Percentiles rank a stretch among this genome's conserved stretches.
phyloP scores from a whole-genome alignment of 2,888 invertebrate species.

The Eulithis testata region DNA sequence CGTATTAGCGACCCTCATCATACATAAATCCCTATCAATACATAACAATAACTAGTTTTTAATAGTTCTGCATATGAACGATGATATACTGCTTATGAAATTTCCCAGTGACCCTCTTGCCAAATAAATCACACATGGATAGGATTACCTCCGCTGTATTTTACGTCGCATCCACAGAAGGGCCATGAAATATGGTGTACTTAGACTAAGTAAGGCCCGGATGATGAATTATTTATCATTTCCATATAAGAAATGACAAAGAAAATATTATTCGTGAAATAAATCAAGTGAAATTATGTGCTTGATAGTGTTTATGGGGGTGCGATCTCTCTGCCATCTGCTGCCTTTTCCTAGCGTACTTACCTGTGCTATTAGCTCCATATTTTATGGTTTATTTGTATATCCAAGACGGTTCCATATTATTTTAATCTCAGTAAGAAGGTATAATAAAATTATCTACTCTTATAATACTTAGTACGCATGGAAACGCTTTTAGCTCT shows the following conservation, averaged over 20 bases:
- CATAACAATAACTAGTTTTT: constrained; percentile 42
- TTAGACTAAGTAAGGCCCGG: constrained; percentile 78
- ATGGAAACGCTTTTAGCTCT: no score
- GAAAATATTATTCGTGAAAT: constrained; percentile 57
- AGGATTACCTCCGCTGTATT: constrained; percentile 80
- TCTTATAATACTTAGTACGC: no score
- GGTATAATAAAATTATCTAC: no score
- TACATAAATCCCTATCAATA: constrained; percentile 23
- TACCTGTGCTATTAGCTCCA: constrained; percentile 4
- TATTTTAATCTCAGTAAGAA: no score
- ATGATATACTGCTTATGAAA: constrained; percentile 74
- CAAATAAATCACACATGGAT: constrained; percentile 81
- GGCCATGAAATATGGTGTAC: constrained; percentile 79
- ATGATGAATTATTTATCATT: constrained; percentile 81
- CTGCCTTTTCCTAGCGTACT: constrained; percentile 9
- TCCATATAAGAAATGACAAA: constrained; percentile 65
- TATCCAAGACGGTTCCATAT: not conserved
- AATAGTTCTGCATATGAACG: constrained; percentile 64
- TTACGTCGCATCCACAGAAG: constrained; percentile 78
- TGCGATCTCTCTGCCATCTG: constrained; percentile 27
- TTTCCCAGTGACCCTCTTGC: constrained; percentile 75
- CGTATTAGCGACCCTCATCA: constrained; percentile 10
- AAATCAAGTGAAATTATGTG: constrained; percentile 53
- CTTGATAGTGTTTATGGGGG: constrained; percentile 51
- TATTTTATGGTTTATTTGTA: constrained; percentile 3